Conservation (phyloP, 2,797 vertebrate species). For the Enteromius argenteus region DNA sequence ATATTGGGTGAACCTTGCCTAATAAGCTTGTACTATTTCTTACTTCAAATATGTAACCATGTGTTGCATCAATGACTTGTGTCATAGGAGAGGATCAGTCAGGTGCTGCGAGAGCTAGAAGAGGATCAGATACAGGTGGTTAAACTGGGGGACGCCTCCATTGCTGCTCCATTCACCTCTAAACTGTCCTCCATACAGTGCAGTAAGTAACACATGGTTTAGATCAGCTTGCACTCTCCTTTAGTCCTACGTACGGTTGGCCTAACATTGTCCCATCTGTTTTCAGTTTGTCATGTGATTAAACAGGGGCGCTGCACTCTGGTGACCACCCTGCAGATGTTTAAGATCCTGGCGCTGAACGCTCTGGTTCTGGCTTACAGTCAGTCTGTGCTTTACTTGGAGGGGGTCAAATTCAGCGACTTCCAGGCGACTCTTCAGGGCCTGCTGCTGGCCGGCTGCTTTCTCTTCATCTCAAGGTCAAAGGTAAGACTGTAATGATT, state of each 20-base stretch:
- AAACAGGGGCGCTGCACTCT: conserved; percentile 97
- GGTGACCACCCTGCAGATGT: conserved; percentile 98
- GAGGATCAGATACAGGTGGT: conserved; percentile 94
- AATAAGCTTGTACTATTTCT: not conserved
- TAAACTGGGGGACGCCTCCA: conserved; percentile 96
- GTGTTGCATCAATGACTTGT: conserved; percentile 12
- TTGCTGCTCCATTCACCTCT: conserved; percentile 96
- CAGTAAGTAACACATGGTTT: conserved; percentile 82
- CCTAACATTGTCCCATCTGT: not conserved
- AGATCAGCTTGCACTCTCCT: too few species aligned
- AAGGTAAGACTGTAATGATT: conserved; percentile 80
- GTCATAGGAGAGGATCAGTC: conserved; percentile 90
- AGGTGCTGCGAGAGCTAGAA: conserved; percentile 92
- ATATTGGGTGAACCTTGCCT: not conserved
- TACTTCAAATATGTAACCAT: not conserved
- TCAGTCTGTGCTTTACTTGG: conserved; percentile 96
- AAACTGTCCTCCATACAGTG: conserved; percentile 98
- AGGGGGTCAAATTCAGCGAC: conserved; percentile 98
- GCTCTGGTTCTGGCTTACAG: conserved; percentile 96
- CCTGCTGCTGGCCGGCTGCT: conserved; percentile 93
- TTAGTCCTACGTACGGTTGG: not conserved
- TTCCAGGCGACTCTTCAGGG: conserved; percentile 97
- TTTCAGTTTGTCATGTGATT: conserved; percentile 95
- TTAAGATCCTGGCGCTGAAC: conserved; percentile 96
- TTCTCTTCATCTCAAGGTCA: conserved; percentile 97